Conservation (phyloP, 1,140 invertebrate species). For the Trichomalopsis sarcophagae region DNA sequence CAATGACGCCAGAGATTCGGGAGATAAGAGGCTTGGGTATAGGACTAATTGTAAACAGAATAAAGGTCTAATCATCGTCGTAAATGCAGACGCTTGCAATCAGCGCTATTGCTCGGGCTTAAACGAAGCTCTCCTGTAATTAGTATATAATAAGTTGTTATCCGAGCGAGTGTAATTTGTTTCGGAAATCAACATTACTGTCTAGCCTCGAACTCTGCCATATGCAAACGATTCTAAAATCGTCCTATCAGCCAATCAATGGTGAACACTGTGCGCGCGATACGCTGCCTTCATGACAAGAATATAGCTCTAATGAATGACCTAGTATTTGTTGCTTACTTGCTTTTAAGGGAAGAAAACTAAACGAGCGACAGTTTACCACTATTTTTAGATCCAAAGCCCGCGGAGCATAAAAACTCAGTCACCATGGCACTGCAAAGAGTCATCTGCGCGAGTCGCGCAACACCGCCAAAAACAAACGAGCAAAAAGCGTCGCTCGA, state of each 20-base stretch:
- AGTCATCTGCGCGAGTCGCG: background rate
- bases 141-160: background rate
- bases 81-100: no score
- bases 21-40: no score
- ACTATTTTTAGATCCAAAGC: no score
- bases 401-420: no score
- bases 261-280: background rate
- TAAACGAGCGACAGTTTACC: background rate
- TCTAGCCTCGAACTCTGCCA: background rate
- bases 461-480: background rate
- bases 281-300: no score
- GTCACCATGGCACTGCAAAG: background rate
- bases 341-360: background rate
- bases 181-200: background rate
- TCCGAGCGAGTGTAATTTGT: background rate
- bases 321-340: no score
- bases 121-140: no score
- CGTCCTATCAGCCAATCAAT: background rate
- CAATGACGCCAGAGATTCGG: no score
- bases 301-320: no score
- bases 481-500: background rate
- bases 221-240: background rate
- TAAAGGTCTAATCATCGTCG: no score
- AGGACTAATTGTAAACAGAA: no score
- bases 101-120: no score